A percentile compares a stretch with the other conserved stretches of the same genome.
Conservation (phyloP, 2,797 vertebrate species). For the Carapus acus region DNA sequence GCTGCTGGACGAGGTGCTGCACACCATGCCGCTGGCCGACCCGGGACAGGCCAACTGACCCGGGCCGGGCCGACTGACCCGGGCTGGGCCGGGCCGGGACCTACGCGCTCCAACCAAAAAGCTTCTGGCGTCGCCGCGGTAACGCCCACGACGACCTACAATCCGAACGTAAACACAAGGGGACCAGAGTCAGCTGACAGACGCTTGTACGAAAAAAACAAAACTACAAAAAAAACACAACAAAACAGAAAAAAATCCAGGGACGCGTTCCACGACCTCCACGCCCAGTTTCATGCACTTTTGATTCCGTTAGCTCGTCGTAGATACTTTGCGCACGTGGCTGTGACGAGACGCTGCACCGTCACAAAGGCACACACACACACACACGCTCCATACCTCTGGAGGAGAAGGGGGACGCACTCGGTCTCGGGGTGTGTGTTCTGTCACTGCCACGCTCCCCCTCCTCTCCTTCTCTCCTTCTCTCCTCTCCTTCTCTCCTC, state of each 20-base stretch:
- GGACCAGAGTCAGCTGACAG: constrained; percentile 6
- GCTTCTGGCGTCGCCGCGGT: constrained; percentile 37
- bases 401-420: too few relatives aligned
- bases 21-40: constrained; percentile 75
- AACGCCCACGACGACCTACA: constrained; percentile 26
- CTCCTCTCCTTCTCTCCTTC: constrained; percentile 53
- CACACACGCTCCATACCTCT: constrained; percentile 29
- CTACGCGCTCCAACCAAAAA: constrained; percentile 37
- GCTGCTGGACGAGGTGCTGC: constrained; percentile 79
- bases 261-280: constrained; percentile 41
- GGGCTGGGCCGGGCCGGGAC: constrained; percentile 30
- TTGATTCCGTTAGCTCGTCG: constrained; percentile 29
- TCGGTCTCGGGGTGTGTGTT: too few relatives aligned
- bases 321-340: not conserved
- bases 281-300: constrained; percentile 35
- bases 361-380: not conserved
- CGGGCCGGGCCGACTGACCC: constrained; percentile 16
- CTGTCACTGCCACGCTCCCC: too few relatives aligned
- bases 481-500: constrained; percentile 40
- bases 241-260: too few relatives aligned
- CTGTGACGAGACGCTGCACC: constrained; percentile 15
- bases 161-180: constrained; percentile 21
- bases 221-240: too few relatives aligned
- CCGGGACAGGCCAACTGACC: constrained; percentile 68
- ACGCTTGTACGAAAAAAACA: constrained; percentile 37